phyloP scores from a whole-genome alignment of 1,140 invertebrate species.

The Anastrepha obliqua region DNA sequence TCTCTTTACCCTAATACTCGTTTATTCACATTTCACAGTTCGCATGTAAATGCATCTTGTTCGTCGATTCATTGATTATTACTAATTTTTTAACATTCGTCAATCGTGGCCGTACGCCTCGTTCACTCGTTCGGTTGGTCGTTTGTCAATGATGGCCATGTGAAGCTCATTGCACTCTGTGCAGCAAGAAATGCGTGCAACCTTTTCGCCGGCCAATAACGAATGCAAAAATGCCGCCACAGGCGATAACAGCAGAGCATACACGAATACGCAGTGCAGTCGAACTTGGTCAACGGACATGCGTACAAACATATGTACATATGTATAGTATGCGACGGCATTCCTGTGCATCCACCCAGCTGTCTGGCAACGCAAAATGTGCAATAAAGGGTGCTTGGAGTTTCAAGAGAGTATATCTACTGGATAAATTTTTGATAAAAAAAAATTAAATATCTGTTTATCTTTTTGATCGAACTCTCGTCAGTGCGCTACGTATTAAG shows the following conservation, averaged over 20 bases:
- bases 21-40: not conserved
- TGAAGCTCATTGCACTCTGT: slow-evolving; percentile 51
- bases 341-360: slow-evolving; percentile 32
- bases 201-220: not conserved
- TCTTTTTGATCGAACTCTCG: too few species aligned
- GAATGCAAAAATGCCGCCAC: not conserved
- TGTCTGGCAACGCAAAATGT: not conserved
- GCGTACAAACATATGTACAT: not conserved
- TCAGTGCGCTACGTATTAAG: too few species aligned
- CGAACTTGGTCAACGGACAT: slow-evolving; percentile 42
- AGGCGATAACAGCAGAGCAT: not conserved
- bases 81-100: slow-evolving; percentile 31
- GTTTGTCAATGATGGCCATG: slow-evolving; percentile 18
- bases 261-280: not conserved
- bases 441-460: too few species aligned
- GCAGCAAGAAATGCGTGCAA: slow-evolving; percentile 38
- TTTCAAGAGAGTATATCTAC: not conserved
- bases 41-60: not conserved
- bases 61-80: slow-evolving; percentile 46
- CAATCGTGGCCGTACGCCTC: not conserved
- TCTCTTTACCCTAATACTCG: not conserved
- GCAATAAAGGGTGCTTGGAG: not conserved
- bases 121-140: not conserved
- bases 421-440: too few species aligned
- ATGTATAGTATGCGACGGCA: not conserved